These are phyloP conservation scores for Oncorhynchus kisutch DNA, from an alignment of 2,113 vertebrate genomes.

Conservation along the genomic window DNA sequence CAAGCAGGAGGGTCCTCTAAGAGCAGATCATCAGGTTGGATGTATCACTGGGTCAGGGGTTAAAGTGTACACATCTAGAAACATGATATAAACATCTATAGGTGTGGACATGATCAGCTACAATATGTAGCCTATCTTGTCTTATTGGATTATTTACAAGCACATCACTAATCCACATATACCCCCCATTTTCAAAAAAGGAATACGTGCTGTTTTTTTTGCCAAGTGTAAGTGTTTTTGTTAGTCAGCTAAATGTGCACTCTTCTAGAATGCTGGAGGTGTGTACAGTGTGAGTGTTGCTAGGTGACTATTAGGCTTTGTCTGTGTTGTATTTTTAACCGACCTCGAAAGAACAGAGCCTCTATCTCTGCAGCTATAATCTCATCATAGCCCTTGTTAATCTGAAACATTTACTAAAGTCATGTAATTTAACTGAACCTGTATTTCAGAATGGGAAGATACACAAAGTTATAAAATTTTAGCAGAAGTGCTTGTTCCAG, in stretches of 20 bases:
- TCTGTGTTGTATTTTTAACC: slow-evolving; percentile 1
- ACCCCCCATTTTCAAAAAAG: slow-evolving; percentile 10
- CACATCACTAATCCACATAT: slow-evolving; percentile 22
- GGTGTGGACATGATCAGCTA: slow-evolving; percentile 22
- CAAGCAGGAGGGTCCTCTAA: neutral
- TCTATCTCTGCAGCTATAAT: neutral
- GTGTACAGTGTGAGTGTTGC: slow-evolving; percentile 53
- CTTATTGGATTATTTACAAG: neutral
- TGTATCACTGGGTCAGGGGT: neutral
- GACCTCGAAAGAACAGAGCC: neutral
- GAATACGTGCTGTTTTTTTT: slow-evolving; percentile 42
- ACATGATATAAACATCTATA: neutral
- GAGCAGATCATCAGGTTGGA: neutral
- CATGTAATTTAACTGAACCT: neutral
- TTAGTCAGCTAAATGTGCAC: slow-evolving; percentile 59
- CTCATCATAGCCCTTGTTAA: neutral
- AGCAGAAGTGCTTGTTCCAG: neutral
- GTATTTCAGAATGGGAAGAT: neutral
- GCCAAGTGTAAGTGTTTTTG: slow-evolving; percentile 37
- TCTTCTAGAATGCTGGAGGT: slow-evolving; percentile 62
- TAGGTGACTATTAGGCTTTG: slow-evolving; percentile 33
- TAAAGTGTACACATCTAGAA: neutral
- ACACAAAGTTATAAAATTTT: neutral
- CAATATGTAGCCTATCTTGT: neutral
- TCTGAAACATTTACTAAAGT: neutral